A percentile compares a stretch with the other conserved stretches of the same genome.
Evolutionary conservation across 2,797 vertebrate species (phyloP).

Genomic region (Chanos chanos): DNA sequence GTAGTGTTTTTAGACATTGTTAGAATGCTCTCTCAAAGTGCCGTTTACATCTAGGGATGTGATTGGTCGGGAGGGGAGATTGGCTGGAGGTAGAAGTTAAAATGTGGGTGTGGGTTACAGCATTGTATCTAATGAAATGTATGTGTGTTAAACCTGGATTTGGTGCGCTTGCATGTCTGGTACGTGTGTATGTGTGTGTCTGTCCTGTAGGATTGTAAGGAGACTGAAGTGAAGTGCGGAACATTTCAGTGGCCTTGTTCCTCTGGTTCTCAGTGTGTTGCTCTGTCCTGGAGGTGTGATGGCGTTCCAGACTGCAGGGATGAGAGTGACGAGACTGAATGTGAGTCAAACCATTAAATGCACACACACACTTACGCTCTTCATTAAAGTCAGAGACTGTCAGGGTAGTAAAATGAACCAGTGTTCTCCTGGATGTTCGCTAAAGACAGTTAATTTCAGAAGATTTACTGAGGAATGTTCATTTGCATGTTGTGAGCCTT

Average conservation of each 20-base stretch:
- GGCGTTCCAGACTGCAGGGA: conserved; percentile 78
- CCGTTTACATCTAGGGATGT: too few species aligned
- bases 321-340: conserved; percentile 78
- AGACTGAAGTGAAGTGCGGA: conserved; percentile 54
- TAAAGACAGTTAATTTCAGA: too few species aligned
- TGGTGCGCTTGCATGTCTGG: background rate
- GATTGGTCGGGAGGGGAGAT: too few species aligned
- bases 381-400: too few species aligned
- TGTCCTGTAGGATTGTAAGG: conserved; percentile 67
- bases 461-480: background rate
- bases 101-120: too few species aligned
- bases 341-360: conserved; percentile 63
- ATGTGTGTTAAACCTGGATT: background rate
- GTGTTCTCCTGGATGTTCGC: too few species aligned
- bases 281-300: conserved; percentile 81
- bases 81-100: too few species aligned
- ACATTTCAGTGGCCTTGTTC: conserved; percentile 77
- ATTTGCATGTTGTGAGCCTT: background rate
- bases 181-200: background rate
- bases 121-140: too few species aligned
- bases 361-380: too few species aligned
- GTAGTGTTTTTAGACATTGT: too few species aligned
- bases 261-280: conserved; percentile 68
- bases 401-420: too few species aligned
- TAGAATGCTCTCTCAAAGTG: too few species aligned